Evolutionary conservation across 2,797 vertebrate species (phyloP).

Genomic region (Morus bassanus): DNA sequence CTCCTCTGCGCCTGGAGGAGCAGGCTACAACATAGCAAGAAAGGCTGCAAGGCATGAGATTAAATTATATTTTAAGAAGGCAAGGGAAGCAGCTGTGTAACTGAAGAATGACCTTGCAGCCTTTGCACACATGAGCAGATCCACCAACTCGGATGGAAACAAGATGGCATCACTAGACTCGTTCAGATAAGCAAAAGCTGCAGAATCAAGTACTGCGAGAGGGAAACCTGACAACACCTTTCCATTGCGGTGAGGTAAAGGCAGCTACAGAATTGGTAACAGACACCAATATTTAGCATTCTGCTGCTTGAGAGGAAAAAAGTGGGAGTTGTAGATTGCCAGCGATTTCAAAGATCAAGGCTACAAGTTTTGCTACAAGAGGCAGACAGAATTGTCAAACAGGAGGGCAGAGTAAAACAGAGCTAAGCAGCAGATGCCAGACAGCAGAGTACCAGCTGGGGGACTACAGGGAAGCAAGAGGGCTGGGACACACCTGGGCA

Average conservation of each 20-base stretch:
- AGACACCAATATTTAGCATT: not conserved
- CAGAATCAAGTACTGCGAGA: not conserved
- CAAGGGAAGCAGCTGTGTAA: not conserved
- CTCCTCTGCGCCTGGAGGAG: not conserved
- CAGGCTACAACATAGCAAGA: not conserved
- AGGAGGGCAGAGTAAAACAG: not conserved
- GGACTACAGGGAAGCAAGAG: fast-evolving
- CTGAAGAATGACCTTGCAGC: not conserved
- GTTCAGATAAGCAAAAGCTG: not conserved
- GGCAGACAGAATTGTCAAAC: not conserved
- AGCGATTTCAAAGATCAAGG: not conserved
- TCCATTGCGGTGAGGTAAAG: not conserved
- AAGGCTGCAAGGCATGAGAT: not conserved
- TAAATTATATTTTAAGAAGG: not conserved
- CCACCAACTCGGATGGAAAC: not conserved
- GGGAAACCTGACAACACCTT: not conserved
- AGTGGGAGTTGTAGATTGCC: too few relatives aligned
- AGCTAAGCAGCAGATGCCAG: not conserved
- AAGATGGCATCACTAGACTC: fast-evolving
- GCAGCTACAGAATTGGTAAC: not conserved
- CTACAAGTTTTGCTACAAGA: not conserved
- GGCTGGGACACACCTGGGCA: not conserved
- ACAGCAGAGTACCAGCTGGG: too few relatives aligned
- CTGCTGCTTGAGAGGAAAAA: not conserved
- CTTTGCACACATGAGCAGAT: not conserved